These are phyloP conservation scores for Alentia gelatinosa DNA, from an alignment of 2,888 invertebrate species.

Conservation along the genomic window DNA sequence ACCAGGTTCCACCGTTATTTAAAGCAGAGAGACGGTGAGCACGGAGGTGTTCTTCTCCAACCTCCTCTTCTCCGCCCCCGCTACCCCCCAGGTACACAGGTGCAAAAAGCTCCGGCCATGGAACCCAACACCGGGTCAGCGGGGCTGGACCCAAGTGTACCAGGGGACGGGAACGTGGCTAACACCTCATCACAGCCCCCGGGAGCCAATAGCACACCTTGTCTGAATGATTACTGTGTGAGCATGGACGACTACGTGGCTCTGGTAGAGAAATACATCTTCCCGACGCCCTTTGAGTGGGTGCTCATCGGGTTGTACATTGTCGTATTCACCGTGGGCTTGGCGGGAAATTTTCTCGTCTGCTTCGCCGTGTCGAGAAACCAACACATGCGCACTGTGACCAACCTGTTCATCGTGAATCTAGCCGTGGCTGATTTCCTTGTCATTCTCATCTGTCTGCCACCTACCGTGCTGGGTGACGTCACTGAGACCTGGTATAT, in stretches of 20 bases:
- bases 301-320: slow-evolving; percentile 88
- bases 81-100: too few relatives aligned
- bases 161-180: not conserved
- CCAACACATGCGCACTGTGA: slow-evolving; percentile 93
- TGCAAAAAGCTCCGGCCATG: too few relatives aligned
- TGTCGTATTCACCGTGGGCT: slow-evolving; percentile 89
- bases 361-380: slow-evolving; percentile 94
- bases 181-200: not conserved
- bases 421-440: slow-evolving; percentile 91
- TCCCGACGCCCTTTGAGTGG: slow-evolving; percentile 64
- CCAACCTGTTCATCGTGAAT: slow-evolving; percentile 96
- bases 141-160: too few relatives aligned
- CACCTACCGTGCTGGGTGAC: slow-evolving; percentile 93
- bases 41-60: too few relatives aligned
- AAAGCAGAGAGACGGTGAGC: too few relatives aligned
- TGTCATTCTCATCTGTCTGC: slow-evolving; percentile 93
- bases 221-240: slow-evolving; percentile 67
- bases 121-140: not conserved
- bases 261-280: slow-evolving; percentile 69
- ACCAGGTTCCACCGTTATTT: too few relatives aligned
- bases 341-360: slow-evolving; percentile 93
- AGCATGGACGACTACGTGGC: slow-evolving; percentile 67
- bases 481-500: slow-evolving; percentile 96
- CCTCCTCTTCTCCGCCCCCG: too few relatives aligned
- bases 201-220: slow-evolving; percentile 28